Evolutionary conservation across 2,113 vertebrate genomes (phyloP).

Genomic region (Melanerpes aurifrons): DNA sequence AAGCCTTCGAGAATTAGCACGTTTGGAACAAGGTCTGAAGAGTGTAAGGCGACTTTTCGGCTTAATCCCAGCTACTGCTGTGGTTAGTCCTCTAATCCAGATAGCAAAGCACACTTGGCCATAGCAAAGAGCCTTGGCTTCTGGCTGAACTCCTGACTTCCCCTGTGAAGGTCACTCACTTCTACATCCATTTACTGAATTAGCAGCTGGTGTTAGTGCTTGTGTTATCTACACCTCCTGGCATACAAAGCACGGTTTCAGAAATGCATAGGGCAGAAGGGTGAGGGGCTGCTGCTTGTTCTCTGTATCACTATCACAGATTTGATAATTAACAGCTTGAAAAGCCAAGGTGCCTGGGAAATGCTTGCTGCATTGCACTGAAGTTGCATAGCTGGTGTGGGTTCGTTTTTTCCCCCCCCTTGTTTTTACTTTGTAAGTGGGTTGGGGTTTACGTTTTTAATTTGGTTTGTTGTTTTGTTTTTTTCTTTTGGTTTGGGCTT

Average conservation of each 20-base stretch:
- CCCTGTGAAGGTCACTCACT: neutral
- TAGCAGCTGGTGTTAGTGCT: neutral
- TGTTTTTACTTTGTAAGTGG: neutral
- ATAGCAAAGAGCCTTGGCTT: fast-evolving
- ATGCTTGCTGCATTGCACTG: neutral
- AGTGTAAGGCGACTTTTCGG: neutral
- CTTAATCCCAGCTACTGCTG: neutral
- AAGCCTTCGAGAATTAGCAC: neutral
- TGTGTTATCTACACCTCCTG: fast-evolving
- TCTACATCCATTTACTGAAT: neutral
- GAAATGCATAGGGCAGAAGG: fast-evolving
- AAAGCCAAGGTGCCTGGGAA: neutral
- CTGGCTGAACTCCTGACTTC: neutral
- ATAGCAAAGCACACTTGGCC: fast-evolving
- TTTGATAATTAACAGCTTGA: neutral
- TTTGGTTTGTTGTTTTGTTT: neutral
- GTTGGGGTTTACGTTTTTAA: no score
- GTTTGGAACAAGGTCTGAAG: neutral
- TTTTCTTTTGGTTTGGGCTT: neutral
- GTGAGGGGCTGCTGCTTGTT: neutral
- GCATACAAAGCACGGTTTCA: neutral
- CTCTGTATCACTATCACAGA: fast-evolving
- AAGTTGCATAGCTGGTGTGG: fast-evolving
- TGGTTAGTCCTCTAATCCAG: fast-evolving
- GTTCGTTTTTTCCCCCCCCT: neutral